Evolutionary conservation across 1,140 invertebrate genomes (phyloP), one percentile per base, ranked within the genome.

Genomic region (Batillaria attramentaria): DNA sequence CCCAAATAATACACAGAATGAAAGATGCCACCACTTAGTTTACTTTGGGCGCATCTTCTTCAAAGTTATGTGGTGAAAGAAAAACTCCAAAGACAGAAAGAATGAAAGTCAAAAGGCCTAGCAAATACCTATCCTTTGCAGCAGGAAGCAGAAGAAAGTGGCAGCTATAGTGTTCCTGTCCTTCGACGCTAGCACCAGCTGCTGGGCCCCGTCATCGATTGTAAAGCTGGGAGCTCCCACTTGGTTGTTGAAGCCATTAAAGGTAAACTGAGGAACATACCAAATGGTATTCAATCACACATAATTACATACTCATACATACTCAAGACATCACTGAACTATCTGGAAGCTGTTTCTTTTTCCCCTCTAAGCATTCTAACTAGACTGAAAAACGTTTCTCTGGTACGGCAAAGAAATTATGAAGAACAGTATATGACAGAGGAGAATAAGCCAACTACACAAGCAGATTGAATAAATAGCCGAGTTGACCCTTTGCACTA

Each of bases 131-230:
- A 98, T 97, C 92, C 98, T 98, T 92, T 97, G 97, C n/a, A 98
- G 90, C 60, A 98, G 92, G 90, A 97, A 97, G 86, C 97, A 94
- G 1, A 96, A 96, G 90, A 97, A 98, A 8, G 96, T 96, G 60
- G 97, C 97, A 4, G 96, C 96, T 79, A 98, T 96, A 33, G 97
- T 94, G 91, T 97, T 96, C 3, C 96, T 93, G 90, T 97, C 95
- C 80, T 94, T 94, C 18, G 95, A 95, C 77, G 94, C 93, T 79
- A 98, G 91, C 90, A 95, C 94, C 33, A 98, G 94, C 0, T 95
- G 95, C 87, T 98, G 97, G 77, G 95, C 95, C 43, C 97, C 96
- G 89, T 98, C 97, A 88, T 98, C 96, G 84, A 98, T 95, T 84
- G 92, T 95, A 92, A 93, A 95, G 84, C 91, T 94, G 86, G 92